Evolutionary conservation across 2,113 vertebrate species (phyloP).

Genomic region (Solea senegalensis): DNA sequence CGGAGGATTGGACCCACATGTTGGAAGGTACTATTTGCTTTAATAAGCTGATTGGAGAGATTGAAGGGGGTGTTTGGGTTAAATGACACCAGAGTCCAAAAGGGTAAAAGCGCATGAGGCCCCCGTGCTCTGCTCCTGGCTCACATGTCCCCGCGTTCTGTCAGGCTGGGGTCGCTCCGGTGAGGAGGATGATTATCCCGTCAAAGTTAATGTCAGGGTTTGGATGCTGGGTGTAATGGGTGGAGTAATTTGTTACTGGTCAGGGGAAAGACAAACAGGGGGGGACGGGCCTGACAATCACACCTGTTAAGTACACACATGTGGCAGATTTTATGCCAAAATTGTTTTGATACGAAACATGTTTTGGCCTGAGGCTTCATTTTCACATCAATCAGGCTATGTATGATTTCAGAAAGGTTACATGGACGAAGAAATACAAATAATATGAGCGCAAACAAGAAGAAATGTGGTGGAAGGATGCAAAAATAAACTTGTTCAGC

Average conservation of each 20-base stretch:
- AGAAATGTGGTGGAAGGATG: no score
- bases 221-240: constrained; percentile 40
- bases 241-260: constrained; percentile 66
- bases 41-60: constrained; percentile 72
- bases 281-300: constrained; percentile 49
- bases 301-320: constrained; percentile 37
- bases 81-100: constrained; percentile 72
- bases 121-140: constrained; percentile 51
- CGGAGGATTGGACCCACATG: constrained; percentile 72
- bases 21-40: constrained; percentile 73
- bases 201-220: constrained; percentile 53
- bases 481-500: no score
- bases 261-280: constrained; percentile 67
- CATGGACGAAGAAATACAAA: no score
- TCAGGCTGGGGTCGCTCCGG: constrained; percentile 25
- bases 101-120: constrained; percentile 41
- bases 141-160: constrained; percentile 43
- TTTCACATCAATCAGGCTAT: constrained; percentile 23
- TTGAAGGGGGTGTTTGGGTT: constrained; percentile 62
- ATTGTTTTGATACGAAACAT: constrained; percentile 26
- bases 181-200: constrained; percentile 56
- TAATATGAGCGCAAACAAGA: no score
- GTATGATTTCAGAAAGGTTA: neutral
- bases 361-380: neutral
- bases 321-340: constrained; percentile 40